Evolutionary conservation across 2,113 vertebrate genomes (phyloP), one percentile per base, ranked within the genome.

Genomic region (Leucosticte australis): DNA sequence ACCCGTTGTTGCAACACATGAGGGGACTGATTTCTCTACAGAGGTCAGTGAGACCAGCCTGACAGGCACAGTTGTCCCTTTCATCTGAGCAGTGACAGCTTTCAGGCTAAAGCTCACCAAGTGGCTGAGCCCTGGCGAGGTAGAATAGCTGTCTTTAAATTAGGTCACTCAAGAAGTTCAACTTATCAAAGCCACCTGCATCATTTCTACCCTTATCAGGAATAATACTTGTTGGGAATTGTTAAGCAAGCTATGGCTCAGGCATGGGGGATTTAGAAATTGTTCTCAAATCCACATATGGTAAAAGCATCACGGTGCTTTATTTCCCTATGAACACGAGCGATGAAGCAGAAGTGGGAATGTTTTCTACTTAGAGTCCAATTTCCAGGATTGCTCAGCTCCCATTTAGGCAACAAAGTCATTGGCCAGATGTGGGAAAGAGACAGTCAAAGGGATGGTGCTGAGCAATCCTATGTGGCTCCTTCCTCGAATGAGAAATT

Each of bases 351-450:
- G 75, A 87, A 90, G 67, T 79, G 91, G 89, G 70, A 91, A 91
- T 59, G 67, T 95, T 92, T 89, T 89, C 84, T 89, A 83, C 81
- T 88, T 65, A 65, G 27, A 87, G 27, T 82, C 59, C 55, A 73
- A 87, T 91, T 94, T 92, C 78, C 84, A 96, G 70, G 73, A 93
- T 74, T 93, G 55, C 50, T 86, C 42, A 63, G 84, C 60, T 88
- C 52, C 78, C 71, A 86, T 67, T 85, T 67, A 88, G 59, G 47
- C 71, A 83, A 63, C 55, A 63, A 90, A 97, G 42, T 86, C 75
- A 33, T 94, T 76, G 87, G 82, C 63, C 94, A 96, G 90, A 93
- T 90, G 95, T 93, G 71, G 35, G 59, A 62, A 74, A 88, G n/a
- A 74, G 55, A 33, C 53, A 79, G 52, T 73, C 23, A 27, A 83